Evolutionary conservation across 2,797 vertebrate species (phyloP), one percentile per base, ranked within the genome.

Genomic region (Melanogrammus aeglefinus): DNA sequence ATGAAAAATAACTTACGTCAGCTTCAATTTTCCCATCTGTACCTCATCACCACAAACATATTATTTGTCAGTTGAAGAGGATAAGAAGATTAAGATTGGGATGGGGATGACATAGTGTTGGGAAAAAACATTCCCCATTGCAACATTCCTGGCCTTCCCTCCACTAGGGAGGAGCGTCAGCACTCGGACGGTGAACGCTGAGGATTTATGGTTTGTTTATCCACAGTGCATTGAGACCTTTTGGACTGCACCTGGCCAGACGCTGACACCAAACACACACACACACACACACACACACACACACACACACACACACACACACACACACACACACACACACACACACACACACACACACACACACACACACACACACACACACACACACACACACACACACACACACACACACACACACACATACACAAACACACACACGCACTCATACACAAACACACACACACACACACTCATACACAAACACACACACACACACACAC

Each of bases 131-230:
- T 27, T 27, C 8, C 24, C 9, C 63, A 12, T 27, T 27, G 74
- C 18, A 81, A 79, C 81, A 87, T 80, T 27, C 24, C 24, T 81
- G 79, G 88, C 85, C n/a, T 5, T 72, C 57, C 24, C 33, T 38
- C n/a, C 35, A 57, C 35, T 18, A 47, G 13, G 75, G 79, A n/a
- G 78, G 29, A 44, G 69, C 38, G 16, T 79, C 69, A 4, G 69
- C 18, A 39, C 66, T 77, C 16, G 2, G 31, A 13, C 73, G 57
- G 73, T 82, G 75, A 75, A 51, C 76, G 29, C 78, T 83, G 18
- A 29, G 84, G 87, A 88, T 89, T 57, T 85, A 87, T 79, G 78
- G 36, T 6, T 6, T 90, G 85, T 91, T 91, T 93, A 90, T 81
- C 82, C 47, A 75, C 21, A n/a, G 1, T 10, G 63, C n/a, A 69